phyloP scores from a whole-genome alignment of 2,888 invertebrate species.

The Drosophila eohydei region DNA sequence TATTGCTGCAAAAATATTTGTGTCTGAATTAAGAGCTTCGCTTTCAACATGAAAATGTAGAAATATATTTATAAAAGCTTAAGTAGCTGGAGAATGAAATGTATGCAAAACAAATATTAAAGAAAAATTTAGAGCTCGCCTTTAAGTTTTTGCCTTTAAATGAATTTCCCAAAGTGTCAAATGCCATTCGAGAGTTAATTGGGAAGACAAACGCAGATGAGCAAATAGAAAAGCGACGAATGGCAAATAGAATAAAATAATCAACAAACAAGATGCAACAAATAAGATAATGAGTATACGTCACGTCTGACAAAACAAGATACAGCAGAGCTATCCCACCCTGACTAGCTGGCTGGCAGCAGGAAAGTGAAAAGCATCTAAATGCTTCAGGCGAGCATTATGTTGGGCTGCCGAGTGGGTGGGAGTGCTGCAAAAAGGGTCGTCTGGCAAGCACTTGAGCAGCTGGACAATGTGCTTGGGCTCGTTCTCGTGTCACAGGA shows the following conservation, averaged over 20 bases:
- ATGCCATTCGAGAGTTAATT: conserved; percentile 25
- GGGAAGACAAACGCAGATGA: conserved; percentile 37
- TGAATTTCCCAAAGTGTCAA: neutral
- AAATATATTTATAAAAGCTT: neutral
- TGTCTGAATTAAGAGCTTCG: neutral
- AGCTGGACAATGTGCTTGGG: conserved; percentile 67
- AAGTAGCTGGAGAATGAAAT: neutral
- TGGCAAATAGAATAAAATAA: conserved; percentile 72
- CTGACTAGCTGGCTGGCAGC: neutral
- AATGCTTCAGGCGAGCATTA: conserved; percentile 61
- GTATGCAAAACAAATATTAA: neutral
- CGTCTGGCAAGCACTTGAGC: conserved; percentile 69
- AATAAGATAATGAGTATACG: conserved; percentile 73
- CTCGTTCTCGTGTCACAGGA: conserved; percentile 37
- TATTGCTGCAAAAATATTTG: neutral
- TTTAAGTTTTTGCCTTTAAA: neutral
- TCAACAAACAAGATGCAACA: conserved; percentile 64
- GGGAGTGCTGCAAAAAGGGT: conserved; percentile 10
- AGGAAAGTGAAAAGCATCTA: conserved; percentile 75
- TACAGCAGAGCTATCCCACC: neutral
- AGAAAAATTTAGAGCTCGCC: neutral
- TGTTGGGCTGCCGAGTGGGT: conserved; percentile 4
- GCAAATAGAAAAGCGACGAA: conserved; percentile 49
- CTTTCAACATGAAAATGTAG: neutral
- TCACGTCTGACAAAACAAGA: conserved; percentile 50